Percentiles rank a stretch among this genome's conserved stretches.
phyloP scores from a whole-genome alignment of 2,888 invertebrate species.

The Lissonota sp. region DNA sequence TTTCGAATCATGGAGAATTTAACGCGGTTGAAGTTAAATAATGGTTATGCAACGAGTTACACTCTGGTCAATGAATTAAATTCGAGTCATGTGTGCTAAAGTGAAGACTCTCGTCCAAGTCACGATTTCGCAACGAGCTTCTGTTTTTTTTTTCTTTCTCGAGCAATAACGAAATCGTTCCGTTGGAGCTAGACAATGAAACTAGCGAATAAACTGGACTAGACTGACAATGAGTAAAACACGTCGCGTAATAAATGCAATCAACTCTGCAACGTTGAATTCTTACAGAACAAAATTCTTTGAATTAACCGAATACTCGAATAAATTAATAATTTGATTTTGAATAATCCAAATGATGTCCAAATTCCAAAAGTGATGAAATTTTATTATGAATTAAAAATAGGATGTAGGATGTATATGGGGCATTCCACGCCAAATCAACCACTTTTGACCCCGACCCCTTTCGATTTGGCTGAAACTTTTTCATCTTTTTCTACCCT shows the following conservation, averaged over 20 bases:
- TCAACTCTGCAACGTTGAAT: not conserved
- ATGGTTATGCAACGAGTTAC: not conserved
- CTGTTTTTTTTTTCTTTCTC: conserved; percentile 7
- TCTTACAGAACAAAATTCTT: too few relatives aligned
- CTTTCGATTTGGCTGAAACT: too few relatives aligned
- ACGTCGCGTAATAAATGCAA: conserved; percentile 1
- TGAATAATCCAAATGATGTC: too few relatives aligned
- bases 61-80: conserved; percentile 62
- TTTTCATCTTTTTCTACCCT: too few relatives aligned
- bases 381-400: not conserved
- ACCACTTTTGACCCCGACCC: too few relatives aligned
- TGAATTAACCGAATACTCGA: too few relatives aligned
- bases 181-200: conserved; percentile 9
- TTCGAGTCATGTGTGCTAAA: conserved; percentile 76
- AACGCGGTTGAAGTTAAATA: not conserved
- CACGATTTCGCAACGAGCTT: conserved; percentile 72
- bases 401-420: conserved; percentile 36
- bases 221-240: conserved; percentile 17
- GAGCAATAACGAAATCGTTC: conserved; percentile 4
- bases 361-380: too few relatives aligned
- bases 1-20: too few relatives aligned
- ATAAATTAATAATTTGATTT: too few relatives aligned
- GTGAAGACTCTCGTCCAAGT: conserved; percentile 77
- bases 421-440: too few relatives aligned
- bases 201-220: conserved; percentile 23